These are phyloP conservation scores for Syrmaticus mikado DNA, from an alignment of 2,113 vertebrate genomes.

Conservation along the genomic window DNA sequence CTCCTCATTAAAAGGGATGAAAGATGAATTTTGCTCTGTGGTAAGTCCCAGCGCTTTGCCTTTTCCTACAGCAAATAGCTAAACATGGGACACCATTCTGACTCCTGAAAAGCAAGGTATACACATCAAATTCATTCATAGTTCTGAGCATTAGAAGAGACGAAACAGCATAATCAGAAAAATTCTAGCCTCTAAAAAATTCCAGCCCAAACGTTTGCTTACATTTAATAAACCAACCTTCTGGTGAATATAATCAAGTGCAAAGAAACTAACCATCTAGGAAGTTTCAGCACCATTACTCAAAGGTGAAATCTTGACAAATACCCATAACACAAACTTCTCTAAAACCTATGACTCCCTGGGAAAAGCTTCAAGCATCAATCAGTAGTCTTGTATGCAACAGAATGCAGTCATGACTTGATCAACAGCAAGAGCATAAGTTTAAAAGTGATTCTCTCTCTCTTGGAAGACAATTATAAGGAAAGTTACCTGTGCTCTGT, in stretches of 20 bases:
- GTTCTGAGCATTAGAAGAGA: not conserved
- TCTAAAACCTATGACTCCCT: accelerated
- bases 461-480: not conserved
- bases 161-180: not conserved
- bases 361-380: not conserved
- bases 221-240: not conserved
- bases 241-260: not conserved
- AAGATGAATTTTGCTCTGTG: accelerated
- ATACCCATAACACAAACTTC: accelerated
- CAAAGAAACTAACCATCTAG: not conserved
- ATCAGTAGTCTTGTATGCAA: not conserved
- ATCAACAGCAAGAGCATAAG: not conserved
- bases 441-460: not conserved
- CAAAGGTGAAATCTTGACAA: not conserved
- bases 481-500: constrained; percentile 79
- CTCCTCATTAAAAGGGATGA: not conserved
- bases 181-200: not conserved
- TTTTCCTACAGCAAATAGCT: not conserved
- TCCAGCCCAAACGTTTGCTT: accelerated
- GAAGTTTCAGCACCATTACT: not conserved
- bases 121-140: not conserved
- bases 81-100: not conserved
- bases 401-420: not conserved
- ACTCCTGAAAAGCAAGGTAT: not conserved
- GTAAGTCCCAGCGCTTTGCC: not conserved